Evolutionary conservation across 1,140 invertebrate genomes (phyloP).

Genomic region (Platyscapa corneri): DNA sequence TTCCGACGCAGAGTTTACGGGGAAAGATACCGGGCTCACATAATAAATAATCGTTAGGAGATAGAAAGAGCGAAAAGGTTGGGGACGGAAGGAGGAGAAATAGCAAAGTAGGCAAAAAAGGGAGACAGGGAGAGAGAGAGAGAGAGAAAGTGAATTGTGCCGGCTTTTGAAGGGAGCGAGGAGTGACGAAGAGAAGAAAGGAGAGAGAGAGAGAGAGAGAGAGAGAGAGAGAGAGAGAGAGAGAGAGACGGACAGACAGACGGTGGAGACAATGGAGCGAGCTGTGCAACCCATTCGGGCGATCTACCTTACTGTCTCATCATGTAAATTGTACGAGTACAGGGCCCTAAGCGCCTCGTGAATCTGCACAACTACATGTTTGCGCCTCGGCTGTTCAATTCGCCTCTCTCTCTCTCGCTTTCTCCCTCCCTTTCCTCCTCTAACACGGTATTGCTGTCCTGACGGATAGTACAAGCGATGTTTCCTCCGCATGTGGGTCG

Average conservation of each 20-base stretch:
- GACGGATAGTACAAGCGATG: background rate
- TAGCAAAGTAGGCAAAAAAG: conserved; percentile 24
- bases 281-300: conserved; percentile 26
- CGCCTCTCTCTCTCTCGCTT: conserved; percentile 1
- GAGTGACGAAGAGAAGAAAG: background rate
- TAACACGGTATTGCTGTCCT: background rate
- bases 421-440: background rate
- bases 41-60: conserved; percentile 21
- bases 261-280: background rate
- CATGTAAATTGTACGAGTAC: conserved; percentile 61
- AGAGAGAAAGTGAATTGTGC: conserved; percentile 22
- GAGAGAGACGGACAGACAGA: background rate
- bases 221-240: conserved; percentile 1
- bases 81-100: conserved; percentile 5
- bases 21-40: background rate
- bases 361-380: conserved; percentile 21
- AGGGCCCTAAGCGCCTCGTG: conserved; percentile 48
- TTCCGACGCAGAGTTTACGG: background rate
- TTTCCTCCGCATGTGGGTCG: background rate
- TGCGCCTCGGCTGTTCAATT: conserved; percentile 20
- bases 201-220: background rate
- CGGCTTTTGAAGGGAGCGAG: background rate
- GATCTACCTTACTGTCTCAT: conserved; percentile 59
- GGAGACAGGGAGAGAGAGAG: background rate
- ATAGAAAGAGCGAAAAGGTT: background rate